Base-by-base conservation (phyloP, 35 echinoderm and acorn worm species). In the Ophioderma brevispina region DNA sequence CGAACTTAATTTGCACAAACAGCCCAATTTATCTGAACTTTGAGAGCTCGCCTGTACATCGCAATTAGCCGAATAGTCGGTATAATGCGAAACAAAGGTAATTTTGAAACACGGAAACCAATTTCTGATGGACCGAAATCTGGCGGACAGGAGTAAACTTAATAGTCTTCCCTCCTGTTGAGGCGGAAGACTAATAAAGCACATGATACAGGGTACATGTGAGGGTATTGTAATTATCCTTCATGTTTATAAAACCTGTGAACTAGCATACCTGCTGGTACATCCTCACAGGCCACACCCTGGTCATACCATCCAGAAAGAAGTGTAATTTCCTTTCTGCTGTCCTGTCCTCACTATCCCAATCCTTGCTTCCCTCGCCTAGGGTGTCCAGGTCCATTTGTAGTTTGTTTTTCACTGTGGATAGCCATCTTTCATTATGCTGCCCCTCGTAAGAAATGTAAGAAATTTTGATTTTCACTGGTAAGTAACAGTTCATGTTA, bases 391-490 rank as follows among this genome's bases (percentile, higher is more conserved):
- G 84, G 86, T 99, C 97, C 15, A 99, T 76, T 11, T 86, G 31
- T 49, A 93, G 95, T 1, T 81, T 85, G 75, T 94, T 95, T 41
- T 95, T 99, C 33, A 99, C 77, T 2, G 91, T 94, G 42, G 91
- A n/a, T n/a, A 82, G 15, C 97, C 97, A 55, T 99, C 94, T 34
- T 90, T 86, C 55, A 99, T 93, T 3, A 99, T 80, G 90, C 82
- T 11, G 94, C 92, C 37, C 97, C 97, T 88, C 97, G 95, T 78
- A 32, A 55, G 35, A 64, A 85, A 35, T 19, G 32, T 35, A 37
- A 37, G 83, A 37, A 21, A 18, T 40, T 2, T 40, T 42, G 25
- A 38, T 21, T 23, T 36, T 33, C 3, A 80, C n/a, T 31, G 30
- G 76, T 28, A 78, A 8, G n/a, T 31, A 13, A 80, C 78, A 34